Evolutionary conservation across 2,888 invertebrate species (phyloP).

Genomic region (Apeira syringaria): DNA sequence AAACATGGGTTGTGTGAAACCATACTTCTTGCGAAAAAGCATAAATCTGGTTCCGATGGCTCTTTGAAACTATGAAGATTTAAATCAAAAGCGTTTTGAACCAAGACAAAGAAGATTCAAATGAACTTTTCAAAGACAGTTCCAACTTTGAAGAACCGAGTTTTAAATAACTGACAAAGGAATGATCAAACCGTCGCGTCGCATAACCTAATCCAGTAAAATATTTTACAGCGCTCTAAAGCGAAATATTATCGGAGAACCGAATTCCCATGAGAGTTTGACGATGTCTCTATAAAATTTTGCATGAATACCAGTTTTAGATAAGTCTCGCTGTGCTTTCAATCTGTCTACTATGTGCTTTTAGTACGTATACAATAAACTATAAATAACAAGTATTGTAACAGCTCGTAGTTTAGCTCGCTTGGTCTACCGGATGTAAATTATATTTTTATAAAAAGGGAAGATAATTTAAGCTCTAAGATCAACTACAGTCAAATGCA

Average conservation of each 20-base stretch:
- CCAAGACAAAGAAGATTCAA: conserved; percentile 3
- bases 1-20: too few species aligned
- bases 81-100: conserved; percentile 1
- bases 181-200: conserved; percentile 17
- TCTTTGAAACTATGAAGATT: neutral
- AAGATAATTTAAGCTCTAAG: too few species aligned
- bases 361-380: conserved; percentile 24
- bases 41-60: too few species aligned
- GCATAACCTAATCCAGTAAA: conserved; percentile 28
- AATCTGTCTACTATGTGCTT: conserved; percentile 33
- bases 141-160: conserved; percentile 7
- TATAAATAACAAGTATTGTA: neutral
- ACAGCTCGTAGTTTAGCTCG: too few species aligned
- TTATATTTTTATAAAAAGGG: too few species aligned
- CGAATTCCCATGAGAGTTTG: conserved; percentile 40
- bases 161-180: conserved; percentile 22
- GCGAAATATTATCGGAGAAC: conserved; percentile 53
- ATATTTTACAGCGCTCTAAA: conserved; percentile 48
- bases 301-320: conserved; percentile 40
- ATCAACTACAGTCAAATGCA: too few species aligned
- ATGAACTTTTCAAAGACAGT: conserved; percentile 9
- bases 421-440: too few species aligned
- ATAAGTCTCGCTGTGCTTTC: conserved; percentile 31
- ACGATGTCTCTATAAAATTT: conserved; percentile 36
- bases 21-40: too few species aligned